A percentile compares a stretch with the other conserved stretches of the same genome.
These are phyloP conservation scores for Vombatus ursinus DNA, from an alignment of 2,113 vertebrate species.

Conservation along the genomic window DNA sequence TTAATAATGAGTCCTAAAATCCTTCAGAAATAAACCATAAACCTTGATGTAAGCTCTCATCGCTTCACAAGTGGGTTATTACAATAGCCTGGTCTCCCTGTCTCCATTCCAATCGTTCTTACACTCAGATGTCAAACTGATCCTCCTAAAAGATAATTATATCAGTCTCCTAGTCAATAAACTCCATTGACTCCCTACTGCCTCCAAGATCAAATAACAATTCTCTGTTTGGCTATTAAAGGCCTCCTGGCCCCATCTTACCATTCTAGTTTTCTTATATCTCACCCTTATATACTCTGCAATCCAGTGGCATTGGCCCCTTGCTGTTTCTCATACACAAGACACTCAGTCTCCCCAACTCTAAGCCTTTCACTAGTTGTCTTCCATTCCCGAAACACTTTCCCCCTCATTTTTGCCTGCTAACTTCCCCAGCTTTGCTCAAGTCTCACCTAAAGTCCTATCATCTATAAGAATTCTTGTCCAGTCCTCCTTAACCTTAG, in stretches of 20 bases:
- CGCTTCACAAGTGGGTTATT: not conserved
- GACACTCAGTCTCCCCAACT: not conserved
- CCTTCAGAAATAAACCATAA: not conserved
- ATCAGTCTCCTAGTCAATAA: not conserved
- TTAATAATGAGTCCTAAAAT: constrained; percentile 45
- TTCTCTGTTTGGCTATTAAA: not conserved
- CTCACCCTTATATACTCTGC: not conserved
- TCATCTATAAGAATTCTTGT: not conserved
- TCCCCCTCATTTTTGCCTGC: not conserved
- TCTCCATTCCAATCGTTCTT: not conserved
- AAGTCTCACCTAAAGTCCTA: not conserved
- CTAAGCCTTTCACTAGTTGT: not conserved
- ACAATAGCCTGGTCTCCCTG: not conserved
- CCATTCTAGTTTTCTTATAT: not conserved
- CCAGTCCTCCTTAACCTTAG: not conserved
- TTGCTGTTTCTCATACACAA: not conserved
- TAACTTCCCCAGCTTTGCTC: not conserved
- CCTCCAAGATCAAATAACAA: not conserved
- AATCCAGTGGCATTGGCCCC: not conserved
- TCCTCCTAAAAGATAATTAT: not conserved
- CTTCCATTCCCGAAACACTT: not conserved
- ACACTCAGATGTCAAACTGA: not conserved
- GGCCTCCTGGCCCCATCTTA: not conserved
- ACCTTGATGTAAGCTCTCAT: not conserved
- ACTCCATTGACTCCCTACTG: not conserved